Evolutionary conservation across 2,888 invertebrate species (phyloP), one percentile per base, ranked within the genome.

Genomic region (Tenthredo scrophulariae): DNA sequence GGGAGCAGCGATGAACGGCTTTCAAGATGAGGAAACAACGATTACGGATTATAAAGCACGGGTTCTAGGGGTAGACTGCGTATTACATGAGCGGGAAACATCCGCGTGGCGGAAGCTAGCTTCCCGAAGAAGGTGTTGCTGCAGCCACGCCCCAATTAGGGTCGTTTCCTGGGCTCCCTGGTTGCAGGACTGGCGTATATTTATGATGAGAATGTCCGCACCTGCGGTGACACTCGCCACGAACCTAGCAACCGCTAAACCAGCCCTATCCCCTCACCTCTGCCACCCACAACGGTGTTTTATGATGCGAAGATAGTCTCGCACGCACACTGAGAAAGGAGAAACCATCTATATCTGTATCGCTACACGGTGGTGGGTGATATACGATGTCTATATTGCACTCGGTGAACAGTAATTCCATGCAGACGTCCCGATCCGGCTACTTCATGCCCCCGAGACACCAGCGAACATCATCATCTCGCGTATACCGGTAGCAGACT

Each of bases 201-300:
- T 93, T 93, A 92, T 91, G 92, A 92, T 92, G 92, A 91, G 93
- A 93, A 92, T 90, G 91, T 91, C 89, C 91, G 90, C 93, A 93
- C 93, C 93, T 93, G 93, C 90, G 91, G 89, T 91, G 92, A 92
- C 92, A 92, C 90, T 91, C 89, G 89, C 89, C 89, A 88, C 89
- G 90, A 88, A 89, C 87, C 87, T 85, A 86, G 84, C 84, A 46
- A 85, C 87, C 43, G 88, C 89, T 88, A 88, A 88, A 88, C 88
- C 88, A 87, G 88, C 84, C 84, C 77, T 77, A 40, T 85, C 22
- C 65, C 67, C 70, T 65, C 75, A 37, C 80, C 62, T 26, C 40
- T 40, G 67, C 67, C 70, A 46, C 70, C 83, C 83, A 65, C 83
- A 46, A 26, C 46, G 62, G 33, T 70, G 83, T 83, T 83, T 83